Evolutionary conservation across 2,888 invertebrate genomes (phyloP).

Genomic region (Zootermopsis nevadensis): DNA sequence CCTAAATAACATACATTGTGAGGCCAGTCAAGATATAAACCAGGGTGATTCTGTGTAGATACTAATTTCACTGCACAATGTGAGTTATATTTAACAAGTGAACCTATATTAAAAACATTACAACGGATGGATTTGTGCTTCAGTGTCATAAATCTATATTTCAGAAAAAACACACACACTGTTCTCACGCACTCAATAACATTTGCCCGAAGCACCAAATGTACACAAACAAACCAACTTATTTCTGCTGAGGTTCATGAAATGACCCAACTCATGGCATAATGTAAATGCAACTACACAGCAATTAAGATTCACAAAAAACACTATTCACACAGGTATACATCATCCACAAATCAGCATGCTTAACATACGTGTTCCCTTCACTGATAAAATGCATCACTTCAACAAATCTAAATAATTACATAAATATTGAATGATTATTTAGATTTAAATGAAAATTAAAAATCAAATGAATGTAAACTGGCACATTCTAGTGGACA

Average conservation of each 20-base stretch:
- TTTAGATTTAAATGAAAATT: no score
- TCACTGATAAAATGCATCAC: neutral
- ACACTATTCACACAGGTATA: neutral
- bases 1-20: conserved; percentile 10
- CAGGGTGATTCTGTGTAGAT: conserved; percentile 37
- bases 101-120: conserved; percentile 4
- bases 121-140: conserved; percentile 22
- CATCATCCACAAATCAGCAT: neutral
- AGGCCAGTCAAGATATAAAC: conserved; percentile 20
- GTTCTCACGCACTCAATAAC: neutral
- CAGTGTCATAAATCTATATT: neutral
- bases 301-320: neutral
- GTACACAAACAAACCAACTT: neutral
- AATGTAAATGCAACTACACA: neutral
- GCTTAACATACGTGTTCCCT: neutral
- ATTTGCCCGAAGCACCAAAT: conserved; percentile 15
- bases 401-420: neutral
- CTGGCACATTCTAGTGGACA: no score
- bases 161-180: neutral
- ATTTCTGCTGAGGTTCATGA: conserved; percentile 11
- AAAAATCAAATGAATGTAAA: no score
- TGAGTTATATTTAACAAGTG: conserved; percentile 9
- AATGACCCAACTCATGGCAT: neutral
- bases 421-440: no score
- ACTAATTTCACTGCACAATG: neutral